These are phyloP conservation scores for Heliconius melpomene DNA, from an alignment of 1,140 invertebrate species.

Conservation along the genomic window DNA sequence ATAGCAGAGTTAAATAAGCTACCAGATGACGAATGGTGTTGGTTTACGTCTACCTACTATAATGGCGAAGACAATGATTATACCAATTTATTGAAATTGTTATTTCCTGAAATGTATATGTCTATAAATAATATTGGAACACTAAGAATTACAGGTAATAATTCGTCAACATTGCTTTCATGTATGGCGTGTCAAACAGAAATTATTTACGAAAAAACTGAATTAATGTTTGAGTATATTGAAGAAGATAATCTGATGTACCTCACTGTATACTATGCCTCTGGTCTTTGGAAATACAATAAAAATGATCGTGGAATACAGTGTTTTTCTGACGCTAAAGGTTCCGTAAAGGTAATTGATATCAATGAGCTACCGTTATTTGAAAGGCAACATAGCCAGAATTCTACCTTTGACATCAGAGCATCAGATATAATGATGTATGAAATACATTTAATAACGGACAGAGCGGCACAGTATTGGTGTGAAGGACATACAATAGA, in stretches of 20 bases:
- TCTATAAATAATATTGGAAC: conserved; percentile 61
- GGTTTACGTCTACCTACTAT: conserved; percentile 48
- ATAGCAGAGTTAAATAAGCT: conserved; percentile 53
- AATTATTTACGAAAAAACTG: conserved; percentile 55
- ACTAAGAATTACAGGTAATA: conserved; percentile 47
- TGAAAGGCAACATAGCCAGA: conserved; percentile 22
- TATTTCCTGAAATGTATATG: conserved; percentile 36
- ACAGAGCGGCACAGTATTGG: conserved; percentile 70
- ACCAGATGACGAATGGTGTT: conserved; percentile 60
- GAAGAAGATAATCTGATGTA: conserved; percentile 50
- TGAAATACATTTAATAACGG: conserved; percentile 56
- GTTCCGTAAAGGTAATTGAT: conserved; percentile 59
- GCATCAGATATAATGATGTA: conserved; percentile 41
- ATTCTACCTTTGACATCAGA: background rate
- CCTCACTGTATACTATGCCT: conserved; percentile 66
- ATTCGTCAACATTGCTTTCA: conserved; percentile 31
- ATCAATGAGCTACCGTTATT: conserved; percentile 52
- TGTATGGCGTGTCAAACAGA: conserved; percentile 68
- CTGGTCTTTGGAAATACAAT: conserved; percentile 67
- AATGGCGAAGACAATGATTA: background rate
- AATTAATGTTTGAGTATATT: conserved; percentile 63
- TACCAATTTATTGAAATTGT: conserved; percentile 16
- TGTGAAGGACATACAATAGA: conserved; percentile 70
- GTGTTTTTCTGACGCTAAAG: conserved; percentile 71
- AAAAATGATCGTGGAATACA: conserved; percentile 62